phyloP scores from a whole-genome alignment of 2,888 invertebrate species.

The Drosophila recens region DNA sequence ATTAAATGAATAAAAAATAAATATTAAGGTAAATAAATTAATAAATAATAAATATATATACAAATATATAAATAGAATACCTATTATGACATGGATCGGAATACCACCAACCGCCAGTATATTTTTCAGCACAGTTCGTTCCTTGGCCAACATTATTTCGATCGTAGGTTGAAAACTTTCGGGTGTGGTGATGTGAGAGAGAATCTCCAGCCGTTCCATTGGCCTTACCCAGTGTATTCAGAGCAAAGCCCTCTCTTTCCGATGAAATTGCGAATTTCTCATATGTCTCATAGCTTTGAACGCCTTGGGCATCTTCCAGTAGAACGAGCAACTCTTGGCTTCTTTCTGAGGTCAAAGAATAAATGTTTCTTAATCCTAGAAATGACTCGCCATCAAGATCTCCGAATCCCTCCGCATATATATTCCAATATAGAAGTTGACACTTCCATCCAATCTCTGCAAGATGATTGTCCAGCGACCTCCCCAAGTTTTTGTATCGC shows the following conservation, averaged over 20 bases:
- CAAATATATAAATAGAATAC: background rate
- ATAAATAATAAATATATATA: too few relatives aligned
- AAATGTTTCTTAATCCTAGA: background rate
- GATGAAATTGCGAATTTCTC: constrained; percentile 11
- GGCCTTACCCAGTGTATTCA: constrained; percentile 12
- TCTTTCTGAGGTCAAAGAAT: background rate
- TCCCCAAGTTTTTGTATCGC: constrained; percentile 11
- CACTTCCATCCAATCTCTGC: constrained; percentile 4
- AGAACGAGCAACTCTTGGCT: constrained; percentile 7
- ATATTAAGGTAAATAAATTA: too few relatives aligned
- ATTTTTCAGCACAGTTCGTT: background rate
- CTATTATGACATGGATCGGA: constrained; percentile 31
- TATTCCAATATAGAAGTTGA: background rate
- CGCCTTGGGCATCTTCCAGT: constrained; percentile 2
- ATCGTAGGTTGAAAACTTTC: background rate
- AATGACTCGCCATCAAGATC: constrained; percentile 9
- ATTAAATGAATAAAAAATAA: too few relatives aligned
- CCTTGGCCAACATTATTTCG: background rate
- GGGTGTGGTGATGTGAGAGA: background rate
- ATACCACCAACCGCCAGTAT: constrained; percentile 4
- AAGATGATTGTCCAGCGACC: constrained; percentile 4
- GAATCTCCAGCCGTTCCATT: constrained; percentile 20
- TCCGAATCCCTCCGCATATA: background rate
- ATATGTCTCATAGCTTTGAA: constrained; percentile 3
- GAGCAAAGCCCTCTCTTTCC: background rate